A percentile compares a stretch with the other conserved stretches of the same genome.
Evolutionary conservation across 2,888 invertebrate species (phyloP).

Genomic region (Sialis fuliginosa): DNA sequence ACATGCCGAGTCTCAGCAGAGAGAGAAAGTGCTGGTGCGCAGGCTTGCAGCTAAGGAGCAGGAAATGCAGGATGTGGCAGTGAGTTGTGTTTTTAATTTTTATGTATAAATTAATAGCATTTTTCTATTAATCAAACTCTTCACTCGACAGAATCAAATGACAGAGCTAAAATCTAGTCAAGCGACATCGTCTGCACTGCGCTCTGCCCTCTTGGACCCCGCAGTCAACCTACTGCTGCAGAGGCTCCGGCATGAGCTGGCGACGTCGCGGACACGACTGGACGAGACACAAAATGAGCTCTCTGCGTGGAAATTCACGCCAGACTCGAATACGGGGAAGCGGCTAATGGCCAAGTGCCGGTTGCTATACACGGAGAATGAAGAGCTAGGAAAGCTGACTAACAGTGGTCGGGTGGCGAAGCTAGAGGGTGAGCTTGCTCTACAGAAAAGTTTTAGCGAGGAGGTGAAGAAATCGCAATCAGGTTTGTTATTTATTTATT

Average conservation of each 20-base stretch:
- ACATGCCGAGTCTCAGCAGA: constrained; percentile 69
- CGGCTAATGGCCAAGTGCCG: constrained; percentile 95
- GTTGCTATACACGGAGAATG: constrained; percentile 88
- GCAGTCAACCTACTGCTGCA: constrained; percentile 89
- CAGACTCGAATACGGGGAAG: constrained; percentile 97
- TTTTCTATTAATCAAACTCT: neutral
- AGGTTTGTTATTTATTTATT: constrained; percentile 33
- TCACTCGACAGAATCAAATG: constrained; percentile 64
- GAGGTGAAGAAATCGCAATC: constrained; percentile 94
- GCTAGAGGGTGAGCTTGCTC: constrained; percentile 83
- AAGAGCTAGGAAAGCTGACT: constrained; percentile 90
- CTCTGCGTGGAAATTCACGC: constrained; percentile 97
- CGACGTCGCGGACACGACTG: constrained; percentile 72
- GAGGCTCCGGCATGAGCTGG: constrained; percentile 76
- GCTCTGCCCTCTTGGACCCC: constrained; percentile 80
- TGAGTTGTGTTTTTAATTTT: constrained; percentile 30
- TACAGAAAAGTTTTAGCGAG: constrained; percentile 89
- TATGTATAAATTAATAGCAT: neutral
- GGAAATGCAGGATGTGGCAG: constrained; percentile 90
- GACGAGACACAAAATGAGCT: constrained; percentile 97
- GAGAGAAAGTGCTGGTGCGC: constrained; percentile 83
- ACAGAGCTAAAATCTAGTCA: constrained; percentile 82
- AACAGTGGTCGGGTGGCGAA: constrained; percentile 89
- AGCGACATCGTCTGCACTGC: constrained; percentile 44
- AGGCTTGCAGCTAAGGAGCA: constrained; percentile 90